Evolutionary conservation across 1,140 invertebrate species (phyloP), one percentile per base, ranked within the genome.

Genomic region (Caenorhabditis brenneri): DNA sequence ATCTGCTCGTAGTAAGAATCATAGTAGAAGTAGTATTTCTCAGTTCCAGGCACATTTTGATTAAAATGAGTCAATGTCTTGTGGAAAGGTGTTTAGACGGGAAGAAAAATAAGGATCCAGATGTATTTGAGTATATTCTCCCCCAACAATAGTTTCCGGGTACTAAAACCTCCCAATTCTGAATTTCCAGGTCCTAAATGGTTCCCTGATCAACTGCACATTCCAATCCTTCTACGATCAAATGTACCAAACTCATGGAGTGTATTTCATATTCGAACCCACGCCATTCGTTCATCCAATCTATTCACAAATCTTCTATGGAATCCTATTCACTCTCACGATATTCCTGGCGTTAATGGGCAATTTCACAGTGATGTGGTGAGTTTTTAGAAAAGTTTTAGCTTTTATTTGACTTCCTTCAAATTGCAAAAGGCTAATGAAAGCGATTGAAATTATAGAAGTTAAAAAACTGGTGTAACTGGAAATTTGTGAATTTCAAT

Each of bases 311-410:
- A 31, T 87, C 22, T 84, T 88, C 79, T 89, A 89, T 74, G 84
- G 87, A 58, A 36, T 82, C 19, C 78, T 88, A 10, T 88, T 88
- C 79, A 55, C 69, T 36, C 15, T 84, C 1, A 69, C 89, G 16
- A 87, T 88, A 58, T 27, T 86, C 12, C 22, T 83, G 15, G 86
- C 88, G 19, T 22, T 88, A 5, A 83, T 82, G 19, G 88, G 88
- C 22, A 89, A 89, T 58, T 53, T 85, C 12, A 88, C 87, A 33
- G 88, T 89, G 10, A 83, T 87, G 31, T 89, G 88, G 88, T 88
- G 48, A 31, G 82, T 79, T 79, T 55, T 80, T 51, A 42, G 22
- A 55, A 27, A 27, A 15, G 5, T 27, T 55, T 15, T 27, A 24
- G 7, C 4, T 51, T n/a, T n/a, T 9, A 9, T 15, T 12, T 55